Conservation (phyloP, 2,113 vertebrate genomes). For the Aphyosemion australe region DNA sequence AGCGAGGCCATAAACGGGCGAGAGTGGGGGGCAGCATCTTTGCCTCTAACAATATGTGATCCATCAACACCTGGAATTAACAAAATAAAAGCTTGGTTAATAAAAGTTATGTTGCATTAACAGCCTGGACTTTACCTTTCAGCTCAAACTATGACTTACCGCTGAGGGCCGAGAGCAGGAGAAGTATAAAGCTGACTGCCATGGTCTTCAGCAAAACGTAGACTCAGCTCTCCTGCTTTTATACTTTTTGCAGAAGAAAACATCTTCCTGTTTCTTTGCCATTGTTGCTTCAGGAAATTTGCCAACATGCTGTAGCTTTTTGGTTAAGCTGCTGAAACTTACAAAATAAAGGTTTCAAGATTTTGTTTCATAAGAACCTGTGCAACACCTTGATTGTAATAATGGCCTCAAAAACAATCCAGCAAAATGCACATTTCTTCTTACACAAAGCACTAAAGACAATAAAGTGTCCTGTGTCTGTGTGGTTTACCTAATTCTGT, state of each 20-base stretch:
- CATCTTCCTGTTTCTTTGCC: conserved; percentile 13
- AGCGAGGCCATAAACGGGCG: conserved; percentile 81
- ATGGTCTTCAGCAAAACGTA: conserved; percentile 38
- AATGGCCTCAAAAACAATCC: not conserved
- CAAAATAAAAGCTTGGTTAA: not conserved
- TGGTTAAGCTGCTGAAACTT: conserved; percentile 5
- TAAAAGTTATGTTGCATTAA: no score
- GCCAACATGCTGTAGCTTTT: conserved; percentile 4
- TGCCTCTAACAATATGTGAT: conserved; percentile 76
- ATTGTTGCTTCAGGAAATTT: conserved; percentile 48
- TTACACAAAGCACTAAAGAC: not conserved
- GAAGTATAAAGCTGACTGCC: conserved; percentile 21
- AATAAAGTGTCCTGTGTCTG: not conserved
- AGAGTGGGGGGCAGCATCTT: conserved; percentile 64
- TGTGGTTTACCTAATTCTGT: not conserved
- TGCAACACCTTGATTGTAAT: not conserved
- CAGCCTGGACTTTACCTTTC: not conserved
- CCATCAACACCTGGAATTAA: conserved; percentile 46
- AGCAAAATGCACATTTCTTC: not conserved
- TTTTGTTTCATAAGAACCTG: conserved; percentile 19
- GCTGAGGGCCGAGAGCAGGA: conserved; percentile 43
- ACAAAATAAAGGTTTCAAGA: conserved; percentile 33
- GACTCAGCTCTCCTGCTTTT: not conserved
- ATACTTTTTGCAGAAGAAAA: not conserved
- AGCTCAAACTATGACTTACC: conserved; percentile 42